Evolutionary conservation across 1,140 invertebrate genomes (phyloP), one percentile per base, ranked within the genome.

Genomic region (Campodea augens): DNA sequence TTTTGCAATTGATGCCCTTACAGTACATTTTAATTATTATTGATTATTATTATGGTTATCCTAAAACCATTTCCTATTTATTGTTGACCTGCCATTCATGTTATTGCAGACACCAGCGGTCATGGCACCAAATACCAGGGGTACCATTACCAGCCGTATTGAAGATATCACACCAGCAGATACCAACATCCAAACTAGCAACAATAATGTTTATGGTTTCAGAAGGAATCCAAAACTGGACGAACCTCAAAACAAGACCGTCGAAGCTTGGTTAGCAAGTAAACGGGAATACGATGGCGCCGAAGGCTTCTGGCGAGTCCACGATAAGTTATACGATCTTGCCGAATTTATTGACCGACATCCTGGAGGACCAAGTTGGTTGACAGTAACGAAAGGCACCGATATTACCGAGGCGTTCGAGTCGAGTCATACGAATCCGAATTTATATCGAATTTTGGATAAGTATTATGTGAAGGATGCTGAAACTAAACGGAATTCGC

Each of bases 391-490:
- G 3, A 7, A 15, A 55, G 77, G 75, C 1, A 78, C 71, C 0
- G 81, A 84, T 52, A 81, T 83, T 22, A 83, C 80, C 0, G 80
- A 84, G 59, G 67, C 72, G 3, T 84, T 81, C 53, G 75, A 81
- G 62, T 74, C 59, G 79, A 78, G 51, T 55, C 76, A 5, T 66
- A 60, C 21, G 59, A 15, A 5, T 38, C 24, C 46, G 7, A 10
- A 7, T 32, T 15, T 74, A 0, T 59, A 65, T 36, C 60, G 57
- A 20, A 52, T 78, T 40, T 54, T 83, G 12, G 54, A 61, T 2
- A 75, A 77, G 52, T 81, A 70, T 53, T 74, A 69, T 47, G 60
- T 78, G 0, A 60, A 67, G 29, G 53, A 71, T 1, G 74, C 77
- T 1, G 52, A 52, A 7, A 58, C 57, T 0, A 65, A 68, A 0